Percentiles rank a stretch among this genome's conserved stretches.
phyloP scores from a whole-genome alignment of 2,888 invertebrate genomes.

The Nemoura dubitans region DNA sequence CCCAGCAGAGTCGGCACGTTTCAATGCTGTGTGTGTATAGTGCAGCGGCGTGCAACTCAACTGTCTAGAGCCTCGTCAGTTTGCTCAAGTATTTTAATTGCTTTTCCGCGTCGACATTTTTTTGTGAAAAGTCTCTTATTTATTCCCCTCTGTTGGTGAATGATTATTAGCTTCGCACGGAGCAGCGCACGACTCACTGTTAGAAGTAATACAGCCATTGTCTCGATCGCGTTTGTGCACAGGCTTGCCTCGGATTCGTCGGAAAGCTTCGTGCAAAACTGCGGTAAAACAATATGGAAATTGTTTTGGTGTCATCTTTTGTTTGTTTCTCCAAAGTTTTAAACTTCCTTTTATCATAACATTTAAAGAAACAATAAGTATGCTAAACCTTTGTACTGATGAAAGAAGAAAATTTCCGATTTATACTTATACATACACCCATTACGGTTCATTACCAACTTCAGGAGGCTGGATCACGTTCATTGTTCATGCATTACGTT shows the following conservation, averaged over 20 bases:
- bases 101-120: neutral
- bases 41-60: no score
- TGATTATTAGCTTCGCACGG: neutral
- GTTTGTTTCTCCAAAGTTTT: neutral
- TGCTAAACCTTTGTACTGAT: neutral
- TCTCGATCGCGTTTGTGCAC: neutral
- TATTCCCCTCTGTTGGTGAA: slow-evolving; percentile 4
- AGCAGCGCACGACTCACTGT: neutral
- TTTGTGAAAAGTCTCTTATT: neutral
- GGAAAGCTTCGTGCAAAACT: neutral
- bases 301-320: slow-evolving; percentile 7
- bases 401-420: neutral
- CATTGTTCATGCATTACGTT: neutral
- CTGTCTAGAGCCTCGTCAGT: neutral
- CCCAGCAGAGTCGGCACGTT: neutral
- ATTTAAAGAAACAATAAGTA: neutral
- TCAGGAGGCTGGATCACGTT: neutral
- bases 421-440: neutral
- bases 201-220: neutral
- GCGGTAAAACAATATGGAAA: neutral
- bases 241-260: neutral
- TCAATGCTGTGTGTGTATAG: neutral
- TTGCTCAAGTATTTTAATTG: slow-evolving; percentile 7
- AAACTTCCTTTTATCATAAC: neutral
- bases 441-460: neutral